Conservation (phyloP, 1,140 invertebrate species). For the Aphis craccivora region DNA sequence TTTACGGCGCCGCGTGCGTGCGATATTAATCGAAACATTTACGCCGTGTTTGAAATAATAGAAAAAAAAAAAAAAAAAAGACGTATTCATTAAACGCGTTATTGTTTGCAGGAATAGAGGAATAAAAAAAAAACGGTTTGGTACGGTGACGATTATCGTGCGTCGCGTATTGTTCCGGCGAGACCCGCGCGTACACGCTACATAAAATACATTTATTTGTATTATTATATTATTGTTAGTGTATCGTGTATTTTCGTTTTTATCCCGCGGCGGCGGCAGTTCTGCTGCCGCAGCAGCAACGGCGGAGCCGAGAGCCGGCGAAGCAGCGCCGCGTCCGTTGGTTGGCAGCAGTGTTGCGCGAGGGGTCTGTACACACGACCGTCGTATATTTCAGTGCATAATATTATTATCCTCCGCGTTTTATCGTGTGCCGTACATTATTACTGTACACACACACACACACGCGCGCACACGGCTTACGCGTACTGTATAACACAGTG, state of each 20-base stretch:
- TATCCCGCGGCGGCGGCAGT: not conserved
- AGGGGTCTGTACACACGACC: constrained; percentile 4
- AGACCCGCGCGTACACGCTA: not conserved
- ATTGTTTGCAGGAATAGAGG: not conserved
- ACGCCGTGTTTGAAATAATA: not conserved
- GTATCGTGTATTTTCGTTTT: not conserved
- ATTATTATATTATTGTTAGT: constrained; percentile 18
- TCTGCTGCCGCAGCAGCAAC: not conserved
- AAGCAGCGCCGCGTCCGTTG: not conserved
- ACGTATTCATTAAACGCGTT: constrained; percentile 40
- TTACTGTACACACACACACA: not conserved
- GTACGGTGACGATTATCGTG: not conserved
- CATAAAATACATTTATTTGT: constrained; percentile 11
- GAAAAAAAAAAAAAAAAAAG: not conserved
- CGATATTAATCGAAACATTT: not conserved
- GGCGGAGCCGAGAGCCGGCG: not conserved
- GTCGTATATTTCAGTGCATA: not conserved
- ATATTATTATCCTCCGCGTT: constrained; percentile 25
- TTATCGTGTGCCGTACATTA: not conserved
- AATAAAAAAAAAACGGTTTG: not conserved
- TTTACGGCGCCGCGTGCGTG: not conserved
- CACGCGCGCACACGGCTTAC: not conserved
- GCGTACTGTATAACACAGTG: not conserved
- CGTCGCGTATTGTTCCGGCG: not conserved
- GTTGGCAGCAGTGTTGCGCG: constrained; percentile 48